These are phyloP conservation scores for Ascaphus truei DNA, from an alignment of 2,113 vertebrate species.

Conservation along the genomic window DNA sequence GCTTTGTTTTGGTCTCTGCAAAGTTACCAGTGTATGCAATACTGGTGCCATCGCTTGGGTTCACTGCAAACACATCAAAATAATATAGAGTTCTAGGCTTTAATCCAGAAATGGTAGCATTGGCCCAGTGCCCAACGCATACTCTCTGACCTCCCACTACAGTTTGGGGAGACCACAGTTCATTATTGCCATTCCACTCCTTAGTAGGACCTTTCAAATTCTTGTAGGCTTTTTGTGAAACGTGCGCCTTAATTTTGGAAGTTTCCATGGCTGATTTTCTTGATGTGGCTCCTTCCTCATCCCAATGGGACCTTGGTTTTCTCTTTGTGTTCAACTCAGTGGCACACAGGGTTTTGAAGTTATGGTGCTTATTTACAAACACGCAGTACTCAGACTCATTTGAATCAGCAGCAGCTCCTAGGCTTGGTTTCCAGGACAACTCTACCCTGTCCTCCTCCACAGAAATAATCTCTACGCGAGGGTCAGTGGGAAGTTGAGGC, in stretches of 20 bases:
- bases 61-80: conserved; percentile 33
- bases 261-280: neutral
- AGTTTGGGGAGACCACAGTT: neutral
- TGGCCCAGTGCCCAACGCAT: neutral
- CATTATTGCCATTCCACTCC: neutral
- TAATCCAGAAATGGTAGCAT: conserved; percentile 12
- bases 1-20: conserved; percentile 8
- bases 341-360: conserved; percentile 35
- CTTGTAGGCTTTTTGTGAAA: neutral
- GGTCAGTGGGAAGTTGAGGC: conserved; percentile 27
- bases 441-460: conserved; percentile 1
- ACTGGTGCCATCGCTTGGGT: neutral
- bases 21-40: conserved; percentile 28
- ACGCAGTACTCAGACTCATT: conserved; percentile 11
- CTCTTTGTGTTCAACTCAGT: neutral
- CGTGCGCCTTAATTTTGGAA: neutral
- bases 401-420: neutral
- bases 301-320: neutral
- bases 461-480: conserved; percentile 1
- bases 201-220: neutral
- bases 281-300: neutral
- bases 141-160: neutral
- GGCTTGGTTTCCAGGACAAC: conserved; percentile 33
- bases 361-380: conserved; percentile 27
- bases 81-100: conserved; percentile 33